These are phyloP conservation scores for Rhombomys opimus DNA, from an alignment of 2,113 vertebrate genomes.

Conservation along the genomic window DNA sequence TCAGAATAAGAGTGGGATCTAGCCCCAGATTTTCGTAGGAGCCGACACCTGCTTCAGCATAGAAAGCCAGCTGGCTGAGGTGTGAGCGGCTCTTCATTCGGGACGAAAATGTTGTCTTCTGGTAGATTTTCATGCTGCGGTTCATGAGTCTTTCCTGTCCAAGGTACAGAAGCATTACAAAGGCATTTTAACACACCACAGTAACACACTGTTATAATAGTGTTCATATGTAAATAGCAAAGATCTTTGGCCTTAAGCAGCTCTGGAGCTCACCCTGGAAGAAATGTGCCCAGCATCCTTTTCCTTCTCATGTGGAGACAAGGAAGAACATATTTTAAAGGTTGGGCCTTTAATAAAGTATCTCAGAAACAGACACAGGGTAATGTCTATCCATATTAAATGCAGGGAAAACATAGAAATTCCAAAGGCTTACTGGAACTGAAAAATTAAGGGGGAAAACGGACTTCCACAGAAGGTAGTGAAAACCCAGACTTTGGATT, in stretches of 20 bases:
- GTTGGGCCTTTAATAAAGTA: neutral
- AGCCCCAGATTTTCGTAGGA: conserved; percentile 52
- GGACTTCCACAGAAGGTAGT: neutral
- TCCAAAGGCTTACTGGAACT: neutral
- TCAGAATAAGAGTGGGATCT: conserved; percentile 68
- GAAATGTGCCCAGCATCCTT: neutral
- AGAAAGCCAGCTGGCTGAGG: conserved; percentile 36
- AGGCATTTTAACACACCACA: neutral
- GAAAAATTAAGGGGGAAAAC: neutral
- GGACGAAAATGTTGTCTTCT: conserved; percentile 72
- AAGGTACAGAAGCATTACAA: conserved; percentile 9
- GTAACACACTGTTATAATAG: neutral
- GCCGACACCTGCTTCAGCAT: accelerated
- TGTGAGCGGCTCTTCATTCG: conserved; percentile 79
- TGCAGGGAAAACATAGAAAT: neutral
- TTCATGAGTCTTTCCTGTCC: conserved; percentile 66
- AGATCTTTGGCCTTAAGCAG: neutral
- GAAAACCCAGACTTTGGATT: neutral
- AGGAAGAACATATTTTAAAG: neutral
- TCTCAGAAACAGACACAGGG: neutral
- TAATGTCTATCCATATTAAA: neutral
- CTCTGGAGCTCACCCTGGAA: neutral
- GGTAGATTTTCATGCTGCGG: conserved; percentile 58
- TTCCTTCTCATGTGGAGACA: neutral
- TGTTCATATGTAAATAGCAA: neutral